phyloP scores from a whole-genome alignment of 2,113 vertebrate species.

The Ammodytes dubius region DNA sequence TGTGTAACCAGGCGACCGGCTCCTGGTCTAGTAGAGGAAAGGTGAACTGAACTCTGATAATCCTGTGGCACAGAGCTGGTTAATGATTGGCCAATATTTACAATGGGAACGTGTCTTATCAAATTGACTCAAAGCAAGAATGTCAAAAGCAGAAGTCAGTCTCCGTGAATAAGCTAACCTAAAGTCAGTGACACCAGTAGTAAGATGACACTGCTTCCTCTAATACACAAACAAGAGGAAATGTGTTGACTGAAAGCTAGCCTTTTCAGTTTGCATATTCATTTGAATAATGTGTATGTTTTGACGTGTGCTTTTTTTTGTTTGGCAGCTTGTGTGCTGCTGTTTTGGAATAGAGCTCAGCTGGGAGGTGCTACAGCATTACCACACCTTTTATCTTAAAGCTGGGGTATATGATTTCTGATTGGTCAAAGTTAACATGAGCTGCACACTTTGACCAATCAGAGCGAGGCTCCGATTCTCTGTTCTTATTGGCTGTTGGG shows the following conservation, averaged over 20 bases:
- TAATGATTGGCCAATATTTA: constrained; percentile 46
- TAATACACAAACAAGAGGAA: neutral
- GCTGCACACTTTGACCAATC: too few relatives aligned
- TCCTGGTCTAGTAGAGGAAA: neutral
- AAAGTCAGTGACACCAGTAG: neutral
- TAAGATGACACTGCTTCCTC: neutral
- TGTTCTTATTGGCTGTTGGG: too few relatives aligned
- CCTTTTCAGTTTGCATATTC: constrained; percentile 32
- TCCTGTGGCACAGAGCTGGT: constrained; percentile 12
- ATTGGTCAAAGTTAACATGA: too few relatives aligned
- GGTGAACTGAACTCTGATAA: constrained; percentile 24
- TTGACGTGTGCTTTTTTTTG: constrained; percentile 13
- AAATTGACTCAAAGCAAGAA: neutral
- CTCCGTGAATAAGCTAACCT: constrained; percentile 3
- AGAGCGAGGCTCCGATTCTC: too few relatives aligned
- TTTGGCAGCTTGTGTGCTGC: constrained; percentile 33
- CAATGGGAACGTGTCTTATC: neutral
- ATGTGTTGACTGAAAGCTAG: neutral
- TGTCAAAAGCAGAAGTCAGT: neutral
- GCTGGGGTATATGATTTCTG: neutral
- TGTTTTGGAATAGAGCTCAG: constrained; percentile 25
- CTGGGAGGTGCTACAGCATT: constrained; percentile 6
- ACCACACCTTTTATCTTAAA: constrained; percentile 29
- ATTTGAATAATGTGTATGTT: constrained; percentile 35
- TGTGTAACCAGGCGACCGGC: constrained; percentile 48